Base-by-base conservation (phyloP, 2,113 vertebrate species). In the Brachyistius frenatus region DNA sequence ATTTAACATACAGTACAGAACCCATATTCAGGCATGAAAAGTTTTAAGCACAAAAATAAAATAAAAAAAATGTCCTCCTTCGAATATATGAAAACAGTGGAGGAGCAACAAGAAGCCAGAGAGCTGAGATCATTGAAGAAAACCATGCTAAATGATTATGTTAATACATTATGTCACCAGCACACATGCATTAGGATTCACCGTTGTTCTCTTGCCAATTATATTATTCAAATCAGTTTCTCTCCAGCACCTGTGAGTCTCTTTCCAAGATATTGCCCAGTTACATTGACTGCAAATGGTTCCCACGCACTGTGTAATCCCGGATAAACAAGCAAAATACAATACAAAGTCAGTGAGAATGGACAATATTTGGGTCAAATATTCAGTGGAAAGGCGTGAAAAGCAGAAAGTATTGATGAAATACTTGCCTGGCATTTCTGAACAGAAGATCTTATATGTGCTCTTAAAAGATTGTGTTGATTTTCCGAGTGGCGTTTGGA, bases 191-290 rank as follows among this genome's bases (percentile, higher is more conserved):
- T 23, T 33, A 46, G 63, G 63, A 64, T 70, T 66, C 37, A 61
- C 69, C 58, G 33, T 69, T 66, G 15, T 76, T 86, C 47, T 74
- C 32, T 65, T 70, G 47, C 60, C 66, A 60, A 23, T 61, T 83
- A 56, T 70, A 54, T 71, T 73, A 78, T 83, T 88, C 49, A 81
- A 67, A 66, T 79, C 57, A 50, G 41, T 32, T 50, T 60, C 31
- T 64, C 61, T 70, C 16, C 73, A 72, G 56, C 60, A 73, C 60
- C 74, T 72, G 16, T 35, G 56, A 80, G 56, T 72, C 52, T 76
- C 63, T 32, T 54, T 41, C 8, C 64, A 83, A 58, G 47, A 81
- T 41, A 65, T 76, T 80, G 49, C 58, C 5, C 46, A 16, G 58
- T 30, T 44, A 35, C 31, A 67, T 32, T 73, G 65, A 77, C 56